Evolutionary conservation across 1,140 invertebrate genomes (phyloP).

Genomic region (Chionoecetes opilio): DNA sequence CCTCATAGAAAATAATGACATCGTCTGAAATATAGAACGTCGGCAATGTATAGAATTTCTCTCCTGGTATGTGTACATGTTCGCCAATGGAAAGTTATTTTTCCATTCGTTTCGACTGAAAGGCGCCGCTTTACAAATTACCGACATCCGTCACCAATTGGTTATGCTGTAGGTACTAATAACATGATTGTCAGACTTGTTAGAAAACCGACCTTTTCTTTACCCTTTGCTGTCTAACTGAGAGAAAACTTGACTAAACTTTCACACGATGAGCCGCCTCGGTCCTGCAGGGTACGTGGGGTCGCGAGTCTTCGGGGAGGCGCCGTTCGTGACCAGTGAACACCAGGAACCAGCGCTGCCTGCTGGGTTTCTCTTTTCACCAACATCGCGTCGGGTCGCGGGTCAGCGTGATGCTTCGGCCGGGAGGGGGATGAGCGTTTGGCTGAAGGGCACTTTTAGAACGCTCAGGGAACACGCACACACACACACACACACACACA

Average conservation of each 20-base stretch:
- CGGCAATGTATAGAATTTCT: no score
- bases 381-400: not conserved
- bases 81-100: no score
- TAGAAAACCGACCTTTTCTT: no score
- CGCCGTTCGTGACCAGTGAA: not conserved
- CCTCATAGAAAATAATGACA: no score
- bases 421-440: not conserved
- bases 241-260: not conserved
- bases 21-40: no score
- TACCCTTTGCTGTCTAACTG: no score
- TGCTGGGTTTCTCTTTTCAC: not conserved
- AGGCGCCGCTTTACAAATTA: no score
- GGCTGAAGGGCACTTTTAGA: not conserved
- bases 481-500: constrained; percentile 50
- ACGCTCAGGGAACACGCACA: not conserved
- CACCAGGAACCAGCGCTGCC: not conserved
- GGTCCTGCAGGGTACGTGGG: not conserved
- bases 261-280: not conserved
- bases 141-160: no score
- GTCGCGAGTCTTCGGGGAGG: not conserved
- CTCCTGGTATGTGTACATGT: no score
- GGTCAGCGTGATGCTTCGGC: not conserved
- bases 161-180: no score
- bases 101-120: no score
- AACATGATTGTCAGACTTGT: no score